A percentile compares a stretch with the other conserved stretches of the same genome.
Evolutionary conservation across 2,797 vertebrate genomes (phyloP).

Genomic region (Lepidocolaptes lacrymiger): DNA sequence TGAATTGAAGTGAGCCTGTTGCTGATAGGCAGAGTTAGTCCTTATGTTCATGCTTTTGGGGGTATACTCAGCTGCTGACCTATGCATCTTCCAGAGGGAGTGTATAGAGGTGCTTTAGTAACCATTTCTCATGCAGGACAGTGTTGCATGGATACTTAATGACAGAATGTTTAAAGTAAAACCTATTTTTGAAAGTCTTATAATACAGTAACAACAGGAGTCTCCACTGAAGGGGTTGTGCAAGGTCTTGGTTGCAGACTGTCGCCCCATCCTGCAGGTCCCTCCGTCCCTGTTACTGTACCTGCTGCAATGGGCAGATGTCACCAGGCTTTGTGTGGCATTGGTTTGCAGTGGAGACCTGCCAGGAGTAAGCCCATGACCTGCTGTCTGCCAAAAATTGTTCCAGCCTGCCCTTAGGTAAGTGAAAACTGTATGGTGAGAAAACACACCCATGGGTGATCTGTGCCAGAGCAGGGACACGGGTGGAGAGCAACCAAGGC

Average conservation of each 20-base stretch:
- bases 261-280: rapidly evolving
- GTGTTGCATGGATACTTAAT: not conserved
- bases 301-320: not conserved
- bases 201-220: not conserved
- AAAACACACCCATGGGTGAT: not conserved
- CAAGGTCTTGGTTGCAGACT: not conserved
- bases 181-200: not conserved
- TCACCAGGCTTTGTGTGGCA: not conserved
- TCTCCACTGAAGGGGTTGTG: not conserved
- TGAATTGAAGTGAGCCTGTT: not conserved
- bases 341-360: not conserved
- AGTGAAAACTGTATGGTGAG: not conserved
- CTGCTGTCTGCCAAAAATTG: not conserved
- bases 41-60: not conserved
- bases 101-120: not conserved
- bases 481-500: not conserved
- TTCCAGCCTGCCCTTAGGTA: not conserved
- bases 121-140: not conserved
- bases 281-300: rapidly evolving
- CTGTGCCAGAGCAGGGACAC: not conserved
- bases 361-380: not conserved
- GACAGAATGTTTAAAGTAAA: not conserved
- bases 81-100: not conserved
- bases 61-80: not conserved
- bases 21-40: not conserved